Evolutionary conservation across 2,113 vertebrate species (phyloP), one percentile per base, ranked within the genome.

Genomic region (Bettongia penicillata): DNA sequence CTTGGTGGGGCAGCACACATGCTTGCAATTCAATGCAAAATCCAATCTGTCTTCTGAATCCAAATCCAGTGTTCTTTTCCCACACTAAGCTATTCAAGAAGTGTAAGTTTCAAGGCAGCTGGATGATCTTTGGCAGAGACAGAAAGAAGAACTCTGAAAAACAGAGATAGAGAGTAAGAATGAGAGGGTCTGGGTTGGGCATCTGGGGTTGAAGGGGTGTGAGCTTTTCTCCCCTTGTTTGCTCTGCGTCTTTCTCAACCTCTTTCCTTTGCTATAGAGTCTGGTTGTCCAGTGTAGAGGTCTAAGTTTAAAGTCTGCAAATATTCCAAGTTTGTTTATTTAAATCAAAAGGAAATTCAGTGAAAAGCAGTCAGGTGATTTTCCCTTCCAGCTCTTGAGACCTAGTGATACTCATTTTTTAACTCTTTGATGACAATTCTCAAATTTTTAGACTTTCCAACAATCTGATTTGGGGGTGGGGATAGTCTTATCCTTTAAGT

Each of bases 341-440:
- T 93, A 19, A 95, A 93, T 48, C 68, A 93, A 91, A 93, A 95
- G 51, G 48, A 51, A 12, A 28, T 51, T 53, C n/a, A 90, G 25
- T 25, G 55, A 14, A 92, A 51, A 37, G 47, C 53, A 53, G 19
- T 61, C 48, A 22, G 23, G 22, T 91, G 16, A 90, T 93, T 94
- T 91, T 43, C 37, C 37, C 37, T 43, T 43, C n/a, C 19, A 43
- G 16, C 19, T 43, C 53, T 96, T 90, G 53, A 26, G 77, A 93
- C 61, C 93, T 53, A 89, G 47, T 8, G 19, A 92, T 89, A 1
- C 24, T 89, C 11, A 31, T 90, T 49, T 89, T 90, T 94, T 94
- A 93, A 53, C 92, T n/a, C 94, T n/a, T 25, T 77, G 12, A 50
- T 95, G 91, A 94, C 24, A 93, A 1, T 89, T 96, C 23, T 50